Evolutionary conservation across 2,113 vertebrate species (phyloP).

Genomic region (Neopipo cinnamomea): DNA sequence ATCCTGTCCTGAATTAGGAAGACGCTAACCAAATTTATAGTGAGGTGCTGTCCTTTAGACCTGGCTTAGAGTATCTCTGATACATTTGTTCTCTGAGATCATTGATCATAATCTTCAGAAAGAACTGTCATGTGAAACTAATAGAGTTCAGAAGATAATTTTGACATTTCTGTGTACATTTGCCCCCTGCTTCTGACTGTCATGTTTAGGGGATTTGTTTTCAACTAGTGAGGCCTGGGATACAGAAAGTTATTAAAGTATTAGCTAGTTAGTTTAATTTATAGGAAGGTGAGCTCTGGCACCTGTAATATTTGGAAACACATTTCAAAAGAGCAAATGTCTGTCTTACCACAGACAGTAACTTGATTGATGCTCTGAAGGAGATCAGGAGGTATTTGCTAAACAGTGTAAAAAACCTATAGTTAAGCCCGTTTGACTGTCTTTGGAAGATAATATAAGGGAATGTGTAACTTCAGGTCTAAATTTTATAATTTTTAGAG

Average conservation of each 20-base stretch:
- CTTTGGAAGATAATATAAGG: neutral
- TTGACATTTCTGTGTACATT: fast-evolving
- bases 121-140: fast-evolving
- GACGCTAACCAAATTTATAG: fast-evolving
- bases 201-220: neutral
- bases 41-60: neutral
- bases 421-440: neutral
- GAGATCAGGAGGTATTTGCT: neutral
- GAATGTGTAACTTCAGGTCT: neutral
- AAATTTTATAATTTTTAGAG: neutral
- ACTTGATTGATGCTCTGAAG: neutral
- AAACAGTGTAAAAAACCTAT: neutral
- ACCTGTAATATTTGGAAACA: neutral
- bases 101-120: neutral
- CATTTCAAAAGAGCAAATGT: neutral
- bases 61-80: neutral
- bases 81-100: neutral
- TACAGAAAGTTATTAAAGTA: neutral
- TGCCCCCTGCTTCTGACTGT: neutral
- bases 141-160: neutral
- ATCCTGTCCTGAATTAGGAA: neutral
- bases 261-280: neutral
- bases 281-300: neutral
- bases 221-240: neutral
- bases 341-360: neutral